phyloP scores from a whole-genome alignment of 2,797 vertebrate genomes.

The Platyrinchus mystaceus region DNA sequence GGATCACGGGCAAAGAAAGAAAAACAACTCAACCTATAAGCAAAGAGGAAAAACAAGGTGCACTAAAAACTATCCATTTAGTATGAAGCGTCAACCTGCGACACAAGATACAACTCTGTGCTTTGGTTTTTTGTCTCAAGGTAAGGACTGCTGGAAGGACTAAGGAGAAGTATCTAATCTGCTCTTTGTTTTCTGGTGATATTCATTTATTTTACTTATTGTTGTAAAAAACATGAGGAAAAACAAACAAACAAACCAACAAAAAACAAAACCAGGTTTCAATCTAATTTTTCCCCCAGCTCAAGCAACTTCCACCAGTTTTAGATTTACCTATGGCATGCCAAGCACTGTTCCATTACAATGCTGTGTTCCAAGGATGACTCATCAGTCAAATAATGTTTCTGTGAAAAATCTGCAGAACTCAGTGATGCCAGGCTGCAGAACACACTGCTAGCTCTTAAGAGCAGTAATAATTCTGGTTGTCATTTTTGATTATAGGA shows the following conservation, averaged over 20 bases:
- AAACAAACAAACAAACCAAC: not conserved
- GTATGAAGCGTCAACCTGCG: not conserved
- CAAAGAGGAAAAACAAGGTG: not conserved
- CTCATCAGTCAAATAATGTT: not conserved
- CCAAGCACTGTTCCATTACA: conserved; percentile 22
- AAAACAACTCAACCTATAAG: not conserved
- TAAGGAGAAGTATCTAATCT: not conserved
- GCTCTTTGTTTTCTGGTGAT: not conserved
- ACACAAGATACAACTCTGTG: not conserved
- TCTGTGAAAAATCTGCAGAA: not conserved
- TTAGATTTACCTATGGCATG: not conserved
- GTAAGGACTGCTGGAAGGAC: not conserved
- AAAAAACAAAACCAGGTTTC: not conserved
- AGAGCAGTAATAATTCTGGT: not conserved
- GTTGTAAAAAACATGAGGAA: not conserved
- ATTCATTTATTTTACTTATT: not conserved
- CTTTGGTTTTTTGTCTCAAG: not conserved
- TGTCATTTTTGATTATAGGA: not conserved
- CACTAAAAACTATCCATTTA: not conserved
- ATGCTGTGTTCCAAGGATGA: not conserved
- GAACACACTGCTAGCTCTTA: not conserved
- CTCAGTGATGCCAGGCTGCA: not conserved
- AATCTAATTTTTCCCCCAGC: not conserved
- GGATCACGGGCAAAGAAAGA: not conserved
- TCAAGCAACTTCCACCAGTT: not conserved